Evolutionary conservation across 2,113 vertebrate genomes (phyloP), one percentile per base, ranked within the genome.

Genomic region (Phaethon lepturus): DNA sequence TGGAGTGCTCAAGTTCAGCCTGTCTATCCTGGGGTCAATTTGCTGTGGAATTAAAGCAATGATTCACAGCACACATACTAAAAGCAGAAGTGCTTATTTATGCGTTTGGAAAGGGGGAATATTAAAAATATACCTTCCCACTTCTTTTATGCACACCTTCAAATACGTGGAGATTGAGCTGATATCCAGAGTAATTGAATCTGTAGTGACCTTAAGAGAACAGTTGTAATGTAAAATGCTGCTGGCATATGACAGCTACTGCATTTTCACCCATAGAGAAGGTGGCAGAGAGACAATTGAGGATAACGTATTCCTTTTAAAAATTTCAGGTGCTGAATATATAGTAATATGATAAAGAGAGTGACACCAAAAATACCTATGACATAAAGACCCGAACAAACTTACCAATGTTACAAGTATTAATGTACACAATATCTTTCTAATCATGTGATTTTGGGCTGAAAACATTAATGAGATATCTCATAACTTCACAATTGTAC

Each of bases 111-210:
- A 86, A 85, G 3, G 8, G 11, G 13, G 45, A 74, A 52, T 81
- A 59, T 40, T 56, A 38, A 40, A 84, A 68, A 76, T 20, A 42
- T 24, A 58, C 10, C 38, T 86, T 73, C 15, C 45, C 24, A 24
- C 2, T 60, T 88, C 25, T 38, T 35, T 79, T 0, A 2, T 69
- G 16, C 7, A 69, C 10, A 5, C 1, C 7, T 66, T 80, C 33
- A 53, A 86, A 56, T 1, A 7, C 0, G 11, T 31, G 68, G n/a
- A 58, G 26, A 13, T 7, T 0, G 0, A 71, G 22, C 7, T 53
- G 59, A 24, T 69, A 58, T 64, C 19, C 58, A 42, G 28, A 58
- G 7, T 42, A 17, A 79, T 63, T 47, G 28, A 75, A 33, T 0
- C 0, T n/a, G 8, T 53, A 67, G 52, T 42, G 40, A 63, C 24